phyloP scores from a whole-genome alignment of 2,888 invertebrate species.

The Epistrophe eligans region DNA sequence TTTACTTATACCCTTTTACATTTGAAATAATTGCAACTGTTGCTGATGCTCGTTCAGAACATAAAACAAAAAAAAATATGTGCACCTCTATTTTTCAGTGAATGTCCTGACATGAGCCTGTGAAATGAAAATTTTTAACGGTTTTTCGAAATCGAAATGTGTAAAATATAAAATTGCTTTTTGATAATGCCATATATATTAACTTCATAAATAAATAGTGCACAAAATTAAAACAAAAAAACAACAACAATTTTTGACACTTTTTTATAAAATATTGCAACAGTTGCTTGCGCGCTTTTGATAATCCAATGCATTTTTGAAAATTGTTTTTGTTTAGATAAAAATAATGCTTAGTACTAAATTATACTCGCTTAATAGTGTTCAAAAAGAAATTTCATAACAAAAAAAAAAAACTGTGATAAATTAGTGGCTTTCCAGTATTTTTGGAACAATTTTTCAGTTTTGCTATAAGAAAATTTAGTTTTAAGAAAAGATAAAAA shows the following conservation, averaged over 20 bases:
- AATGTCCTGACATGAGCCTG: conserved; percentile 5
- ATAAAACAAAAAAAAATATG: not conserved
- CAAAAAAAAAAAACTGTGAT: conserved; percentile 59
- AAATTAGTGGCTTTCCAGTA: conserved; percentile 73
- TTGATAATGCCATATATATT: conserved; percentile 6
- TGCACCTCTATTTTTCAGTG: conserved; percentile 1
- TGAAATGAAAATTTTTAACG: not conserved
- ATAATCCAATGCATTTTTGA: conserved; percentile 48
- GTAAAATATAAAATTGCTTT: not conserved
- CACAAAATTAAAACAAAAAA: conserved; percentile 23
- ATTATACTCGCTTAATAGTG: conserved; percentile 69
- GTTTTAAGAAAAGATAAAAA: conserved; percentile 22
- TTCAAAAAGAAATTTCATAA: conserved; percentile 47
- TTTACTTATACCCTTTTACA: conserved; percentile 20
- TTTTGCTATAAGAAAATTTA: conserved; percentile 55
- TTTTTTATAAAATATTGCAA: conserved; percentile 38
- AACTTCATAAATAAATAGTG: conserved; percentile 28
- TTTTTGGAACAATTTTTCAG: conserved; percentile 64
- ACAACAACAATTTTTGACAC: conserved; percentile 9
- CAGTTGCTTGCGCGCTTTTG: conserved; percentile 36
- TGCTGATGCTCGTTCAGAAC: conserved; percentile 53
- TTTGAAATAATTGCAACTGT: conserved; percentile 53
- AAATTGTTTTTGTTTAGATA: conserved; percentile 13
- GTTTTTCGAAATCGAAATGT: not conserved
- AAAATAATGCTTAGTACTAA: conserved; percentile 62